These are phyloP conservation scores for Phrynocephalus forsythii DNA, from an alignment of 2,797 vertebrate species.

Conservation along the genomic window DNA sequence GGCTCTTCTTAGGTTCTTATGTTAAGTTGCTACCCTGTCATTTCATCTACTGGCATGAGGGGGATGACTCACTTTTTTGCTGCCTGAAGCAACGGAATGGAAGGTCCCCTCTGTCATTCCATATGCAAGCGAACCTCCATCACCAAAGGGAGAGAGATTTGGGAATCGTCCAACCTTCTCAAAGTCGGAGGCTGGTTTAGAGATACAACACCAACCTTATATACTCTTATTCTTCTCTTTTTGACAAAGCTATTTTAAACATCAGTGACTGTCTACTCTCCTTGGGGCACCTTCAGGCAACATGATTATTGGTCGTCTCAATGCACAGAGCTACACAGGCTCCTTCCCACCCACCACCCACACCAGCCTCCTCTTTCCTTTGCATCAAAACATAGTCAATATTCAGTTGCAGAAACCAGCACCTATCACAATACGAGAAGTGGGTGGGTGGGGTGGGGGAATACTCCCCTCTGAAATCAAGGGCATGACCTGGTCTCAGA, in stretches of 20 bases:
- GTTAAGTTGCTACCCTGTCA: too few species aligned
- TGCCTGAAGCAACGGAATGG: too few species aligned
- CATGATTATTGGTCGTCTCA: conserved; percentile 48
- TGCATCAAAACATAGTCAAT: conserved; percentile 27
- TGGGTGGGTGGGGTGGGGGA: too few species aligned
- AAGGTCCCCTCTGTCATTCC: neutral
- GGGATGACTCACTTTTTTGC: too few species aligned
- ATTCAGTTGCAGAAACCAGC: conserved; percentile 30
- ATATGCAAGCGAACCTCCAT: neutral
- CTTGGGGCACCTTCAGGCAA: conserved; percentile 41
- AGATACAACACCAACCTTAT: neutral
- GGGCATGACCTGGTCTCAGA: too few species aligned
- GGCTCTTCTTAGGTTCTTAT: too few species aligned
- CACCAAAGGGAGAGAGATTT: neutral
- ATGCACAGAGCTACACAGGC: conserved; percentile 32
- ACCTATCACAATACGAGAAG: neutral
- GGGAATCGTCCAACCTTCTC: neutral
- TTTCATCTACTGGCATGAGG: too few species aligned
- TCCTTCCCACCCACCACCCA: too few species aligned
- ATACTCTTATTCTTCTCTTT: neutral
- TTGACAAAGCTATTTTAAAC: conserved; percentile 60
- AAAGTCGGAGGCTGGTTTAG: neutral
- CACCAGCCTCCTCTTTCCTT: neutral
- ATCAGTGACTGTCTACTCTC: conserved; percentile 48
- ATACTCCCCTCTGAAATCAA: too few species aligned